These are phyloP conservation scores for Agrochola lychnidis DNA, from an alignment of 2,888 invertebrate genomes.

Conservation along the genomic window DNA sequence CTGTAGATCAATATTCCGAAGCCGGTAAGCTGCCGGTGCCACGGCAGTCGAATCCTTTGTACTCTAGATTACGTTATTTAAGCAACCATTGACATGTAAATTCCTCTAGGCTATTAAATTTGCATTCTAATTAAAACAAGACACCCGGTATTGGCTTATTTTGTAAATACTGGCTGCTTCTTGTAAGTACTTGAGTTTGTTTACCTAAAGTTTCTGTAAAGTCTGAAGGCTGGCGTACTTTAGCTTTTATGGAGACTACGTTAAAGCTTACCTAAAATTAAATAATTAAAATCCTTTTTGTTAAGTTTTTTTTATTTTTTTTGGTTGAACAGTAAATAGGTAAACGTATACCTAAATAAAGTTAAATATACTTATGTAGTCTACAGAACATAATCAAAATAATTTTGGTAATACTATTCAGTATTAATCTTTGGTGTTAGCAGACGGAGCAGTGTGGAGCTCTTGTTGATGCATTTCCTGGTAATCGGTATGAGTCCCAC, in stretches of 20 bases:
- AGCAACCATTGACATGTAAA: constrained; percentile 89
- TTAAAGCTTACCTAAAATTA: constrained; percentile 19
- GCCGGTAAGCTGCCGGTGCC: constrained; percentile 73
- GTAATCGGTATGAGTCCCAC: neutral
- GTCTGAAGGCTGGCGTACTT: constrained; percentile 35
- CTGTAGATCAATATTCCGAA: constrained; percentile 80
- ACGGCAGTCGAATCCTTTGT: constrained; percentile 81
- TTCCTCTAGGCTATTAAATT: constrained; percentile 89
- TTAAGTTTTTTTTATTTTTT: neutral
- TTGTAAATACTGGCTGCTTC: constrained; percentile 68
- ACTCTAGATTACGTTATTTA: constrained; percentile 85
- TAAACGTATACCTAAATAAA: neutral
- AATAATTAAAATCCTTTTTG: neutral
- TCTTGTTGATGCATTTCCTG: neutral
- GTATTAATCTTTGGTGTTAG: too few relatives aligned
- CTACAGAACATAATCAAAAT: neutral
- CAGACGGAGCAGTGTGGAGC: neutral
- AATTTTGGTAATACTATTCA: neutral
- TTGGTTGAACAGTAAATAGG: neutral
- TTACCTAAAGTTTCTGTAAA: constrained; percentile 61
- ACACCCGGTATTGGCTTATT: constrained; percentile 78
- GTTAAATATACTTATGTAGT: neutral
- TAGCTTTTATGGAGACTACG: constrained; percentile 23
- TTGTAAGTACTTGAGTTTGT: constrained; percentile 73
- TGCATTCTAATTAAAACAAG: constrained; percentile 89